Percentiles rank a stretch among this genome's conserved stretches.
Conservation (phyloP, 2,797 vertebrate genomes). For the Squalus acanthias region DNA sequence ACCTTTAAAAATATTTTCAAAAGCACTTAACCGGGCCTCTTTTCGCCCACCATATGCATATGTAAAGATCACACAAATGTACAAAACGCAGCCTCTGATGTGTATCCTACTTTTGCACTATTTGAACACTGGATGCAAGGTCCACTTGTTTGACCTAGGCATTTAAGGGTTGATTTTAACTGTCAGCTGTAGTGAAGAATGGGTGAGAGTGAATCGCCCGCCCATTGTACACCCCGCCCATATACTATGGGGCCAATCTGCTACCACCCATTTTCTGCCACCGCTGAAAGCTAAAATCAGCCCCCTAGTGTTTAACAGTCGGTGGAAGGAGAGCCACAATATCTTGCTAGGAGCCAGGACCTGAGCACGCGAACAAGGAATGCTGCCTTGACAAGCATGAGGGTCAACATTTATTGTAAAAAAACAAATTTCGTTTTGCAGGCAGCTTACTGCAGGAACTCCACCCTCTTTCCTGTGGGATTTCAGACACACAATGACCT, state of each 20-base stretch:
- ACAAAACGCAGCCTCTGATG: neutral
- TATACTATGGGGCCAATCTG: neutral
- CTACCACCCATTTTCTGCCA: neutral
- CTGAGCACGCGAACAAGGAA: neutral
- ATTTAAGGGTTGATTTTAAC: neutral
- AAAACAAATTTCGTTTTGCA: too few species aligned
- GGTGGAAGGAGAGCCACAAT: neutral
- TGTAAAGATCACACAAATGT: neutral
- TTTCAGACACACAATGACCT: too few species aligned
- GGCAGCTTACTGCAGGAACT: too few species aligned
- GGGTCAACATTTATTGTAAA: too few species aligned
- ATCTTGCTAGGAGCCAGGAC: neutral
- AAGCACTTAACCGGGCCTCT: neutral
- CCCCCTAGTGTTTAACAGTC: neutral
- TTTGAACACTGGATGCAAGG: neutral
- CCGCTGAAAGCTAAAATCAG: neutral
- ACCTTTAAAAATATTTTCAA: neutral
- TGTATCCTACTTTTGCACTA: neutral
- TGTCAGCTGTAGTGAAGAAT: neutral
- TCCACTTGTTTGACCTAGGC: neutral
- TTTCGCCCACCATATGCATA: neutral
- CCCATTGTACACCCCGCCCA: neutral
- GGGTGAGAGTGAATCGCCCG: neutral
- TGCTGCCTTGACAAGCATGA: too few species aligned
- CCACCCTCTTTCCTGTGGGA: too few species aligned